Percentiles rank a stretch among this genome's conserved stretches.
Conservation (phyloP, 2,797 vertebrate genomes). For the Hydrophis major region DNA sequence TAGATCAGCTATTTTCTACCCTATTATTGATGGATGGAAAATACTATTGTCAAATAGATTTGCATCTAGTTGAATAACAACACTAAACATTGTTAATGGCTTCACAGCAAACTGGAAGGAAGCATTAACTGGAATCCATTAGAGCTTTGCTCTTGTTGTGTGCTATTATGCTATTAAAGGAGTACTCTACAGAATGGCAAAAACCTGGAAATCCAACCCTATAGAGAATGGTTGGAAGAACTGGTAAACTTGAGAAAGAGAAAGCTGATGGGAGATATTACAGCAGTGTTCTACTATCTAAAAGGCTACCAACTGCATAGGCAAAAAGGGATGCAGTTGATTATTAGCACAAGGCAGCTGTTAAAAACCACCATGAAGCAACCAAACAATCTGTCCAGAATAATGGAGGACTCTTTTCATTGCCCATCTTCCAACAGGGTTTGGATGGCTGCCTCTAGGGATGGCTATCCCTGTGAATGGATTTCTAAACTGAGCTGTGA, state of each 20-base stretch:
- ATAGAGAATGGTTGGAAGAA: background rate
- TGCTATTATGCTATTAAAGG: background rate
- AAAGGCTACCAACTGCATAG: background rate
- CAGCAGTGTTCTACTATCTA: background rate
- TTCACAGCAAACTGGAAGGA: background rate
- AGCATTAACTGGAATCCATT: background rate
- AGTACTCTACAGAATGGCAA: background rate
- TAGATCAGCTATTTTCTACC: background rate
- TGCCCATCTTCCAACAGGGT: background rate
- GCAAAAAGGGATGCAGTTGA: background rate
- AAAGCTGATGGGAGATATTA: background rate
- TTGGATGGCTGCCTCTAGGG: background rate
- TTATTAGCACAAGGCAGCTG: background rate
- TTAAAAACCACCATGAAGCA: background rate
- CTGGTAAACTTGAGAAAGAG: background rate
- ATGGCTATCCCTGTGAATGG: background rate
- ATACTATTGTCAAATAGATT: background rate
- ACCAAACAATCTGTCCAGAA: background rate
- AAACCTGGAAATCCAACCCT: background rate
- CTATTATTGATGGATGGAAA: background rate
- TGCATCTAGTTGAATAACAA: background rate
- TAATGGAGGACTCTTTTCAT: background rate
- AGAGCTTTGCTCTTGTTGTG: background rate
- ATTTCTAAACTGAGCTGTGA: background rate
- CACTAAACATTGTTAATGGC: background rate